phyloP scores from a whole-genome alignment of 2,888 invertebrate genomes.

The Sminthurides aquaticus region DNA sequence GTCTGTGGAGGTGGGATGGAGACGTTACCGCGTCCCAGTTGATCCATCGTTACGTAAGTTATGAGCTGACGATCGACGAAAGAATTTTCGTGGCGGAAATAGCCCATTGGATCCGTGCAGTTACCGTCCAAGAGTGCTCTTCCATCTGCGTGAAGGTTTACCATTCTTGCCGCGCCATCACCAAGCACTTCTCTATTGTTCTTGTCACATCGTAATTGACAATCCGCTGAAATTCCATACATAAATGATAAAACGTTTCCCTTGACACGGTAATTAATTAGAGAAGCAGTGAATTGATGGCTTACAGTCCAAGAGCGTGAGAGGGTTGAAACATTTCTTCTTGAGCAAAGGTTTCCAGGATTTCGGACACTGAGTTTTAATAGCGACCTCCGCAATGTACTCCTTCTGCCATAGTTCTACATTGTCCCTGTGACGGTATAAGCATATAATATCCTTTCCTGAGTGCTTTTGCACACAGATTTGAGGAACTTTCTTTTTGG shows the following conservation, averaged over 20 bases:
- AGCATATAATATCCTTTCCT: constrained; percentile 9
- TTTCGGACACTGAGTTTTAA: constrained; percentile 1
- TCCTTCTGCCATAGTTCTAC: constrained; percentile 21
- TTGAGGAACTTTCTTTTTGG: constrained; percentile 9
- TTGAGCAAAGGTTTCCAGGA: not conserved
- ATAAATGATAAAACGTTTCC: too few species aligned
- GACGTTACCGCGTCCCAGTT: not conserved
- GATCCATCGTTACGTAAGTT: constrained; percentile 6
- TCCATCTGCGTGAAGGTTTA: not conserved
- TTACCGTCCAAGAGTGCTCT: constrained; percentile 8
- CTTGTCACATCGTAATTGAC: constrained; percentile 16
- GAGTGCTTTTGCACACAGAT: constrained; percentile 30
- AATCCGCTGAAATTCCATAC: constrained; percentile 21
- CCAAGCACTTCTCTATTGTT: not conserved
- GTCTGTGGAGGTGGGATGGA: not conserved
- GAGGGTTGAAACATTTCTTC: constrained; percentile 5
- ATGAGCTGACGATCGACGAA: constrained; percentile 13
- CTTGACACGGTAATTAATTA: too few species aligned
- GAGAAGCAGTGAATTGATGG: too few species aligned
- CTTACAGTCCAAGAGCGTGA: constrained; percentile 15
- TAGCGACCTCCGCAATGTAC: not conserved
- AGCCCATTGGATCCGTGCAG: constrained; percentile 9
- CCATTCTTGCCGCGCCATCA: not conserved
- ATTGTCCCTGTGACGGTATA: constrained; percentile 15
- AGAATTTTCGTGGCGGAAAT: constrained; percentile 10